A percentile compares a stretch with the other conserved stretches of the same genome.
Evolutionary conservation across 2,888 invertebrate genomes (phyloP).

Genomic region (Tenthredo livida): DNA sequence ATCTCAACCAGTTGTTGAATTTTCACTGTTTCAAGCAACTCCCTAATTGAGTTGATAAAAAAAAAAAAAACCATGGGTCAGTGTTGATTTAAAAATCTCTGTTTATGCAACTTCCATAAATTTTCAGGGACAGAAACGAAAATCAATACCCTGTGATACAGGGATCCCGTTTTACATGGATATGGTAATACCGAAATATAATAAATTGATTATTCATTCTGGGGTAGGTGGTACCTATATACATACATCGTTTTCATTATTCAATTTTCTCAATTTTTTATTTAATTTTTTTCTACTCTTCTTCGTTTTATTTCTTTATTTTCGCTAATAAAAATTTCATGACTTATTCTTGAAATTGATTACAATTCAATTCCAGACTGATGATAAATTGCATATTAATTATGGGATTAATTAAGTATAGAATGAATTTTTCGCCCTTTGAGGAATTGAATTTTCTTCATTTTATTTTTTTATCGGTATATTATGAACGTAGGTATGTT

Average conservation of each 20-base stretch:
- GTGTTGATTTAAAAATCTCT: neutral
- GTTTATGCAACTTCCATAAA: neutral
- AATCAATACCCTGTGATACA: neutral
- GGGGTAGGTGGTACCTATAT: neutral
- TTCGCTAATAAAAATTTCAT: neutral
- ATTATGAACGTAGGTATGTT: neutral
- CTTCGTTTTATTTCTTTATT: neutral
- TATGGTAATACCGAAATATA: neutral
- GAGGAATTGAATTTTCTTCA: neutral
- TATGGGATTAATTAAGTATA: neutral
- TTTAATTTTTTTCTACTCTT: neutral
- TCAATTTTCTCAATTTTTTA: neutral
- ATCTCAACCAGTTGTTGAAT: neutral
- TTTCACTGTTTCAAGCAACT: neutral
- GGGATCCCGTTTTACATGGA: neutral
- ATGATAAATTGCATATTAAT: neutral
- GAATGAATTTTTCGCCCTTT: neutral
- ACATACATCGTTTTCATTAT: neutral
- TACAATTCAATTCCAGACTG: neutral
- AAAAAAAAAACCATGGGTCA: neutral
- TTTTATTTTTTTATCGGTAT: neutral
- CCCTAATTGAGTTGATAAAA: neutral
- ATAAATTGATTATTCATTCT: slow-evolving; percentile 3
- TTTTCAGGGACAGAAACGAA: neutral
- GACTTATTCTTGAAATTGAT: neutral